Evolutionary conservation across 2,113 vertebrate genomes (phyloP).

Genomic region (Sialia sialis): DNA sequence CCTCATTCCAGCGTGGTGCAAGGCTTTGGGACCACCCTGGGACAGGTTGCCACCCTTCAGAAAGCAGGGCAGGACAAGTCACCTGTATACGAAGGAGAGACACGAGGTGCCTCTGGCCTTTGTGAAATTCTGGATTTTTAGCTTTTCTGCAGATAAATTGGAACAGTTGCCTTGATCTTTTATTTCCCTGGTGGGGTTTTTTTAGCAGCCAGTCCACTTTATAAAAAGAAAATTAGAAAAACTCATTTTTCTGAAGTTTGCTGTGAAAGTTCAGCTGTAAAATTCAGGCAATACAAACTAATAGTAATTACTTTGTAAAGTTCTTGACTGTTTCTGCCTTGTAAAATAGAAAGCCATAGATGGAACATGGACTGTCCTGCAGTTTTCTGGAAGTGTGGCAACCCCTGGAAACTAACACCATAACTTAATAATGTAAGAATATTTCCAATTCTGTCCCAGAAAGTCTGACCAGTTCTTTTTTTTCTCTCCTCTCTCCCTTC

Average conservation of each 20-base stretch:
- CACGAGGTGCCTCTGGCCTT: rapidly evolving
- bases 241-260: rapidly evolving
- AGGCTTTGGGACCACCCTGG: neutral
- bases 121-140: neutral
- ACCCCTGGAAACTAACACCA: neutral
- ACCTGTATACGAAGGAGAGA: rapidly evolving
- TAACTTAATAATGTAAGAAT: neutral
- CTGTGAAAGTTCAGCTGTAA: neutral
- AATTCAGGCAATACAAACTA: neutral
- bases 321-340: neutral
- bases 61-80: neutral
- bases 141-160: neutral
- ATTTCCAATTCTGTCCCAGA: neutral
- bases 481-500: neutral
- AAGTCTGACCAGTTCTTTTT: neutral
- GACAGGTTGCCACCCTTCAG: conserved; percentile 10
- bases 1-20: neutral
- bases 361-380: neutral
- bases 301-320: neutral
- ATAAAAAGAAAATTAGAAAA: neutral
- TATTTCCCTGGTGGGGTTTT: neutral
- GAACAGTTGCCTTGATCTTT: neutral
- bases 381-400: conserved; percentile 26
- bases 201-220: neutral
- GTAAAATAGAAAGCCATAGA: neutral